Base-by-base conservation (phyloP, 2,797 vertebrate species). In the Sus cebifrons region DNA sequence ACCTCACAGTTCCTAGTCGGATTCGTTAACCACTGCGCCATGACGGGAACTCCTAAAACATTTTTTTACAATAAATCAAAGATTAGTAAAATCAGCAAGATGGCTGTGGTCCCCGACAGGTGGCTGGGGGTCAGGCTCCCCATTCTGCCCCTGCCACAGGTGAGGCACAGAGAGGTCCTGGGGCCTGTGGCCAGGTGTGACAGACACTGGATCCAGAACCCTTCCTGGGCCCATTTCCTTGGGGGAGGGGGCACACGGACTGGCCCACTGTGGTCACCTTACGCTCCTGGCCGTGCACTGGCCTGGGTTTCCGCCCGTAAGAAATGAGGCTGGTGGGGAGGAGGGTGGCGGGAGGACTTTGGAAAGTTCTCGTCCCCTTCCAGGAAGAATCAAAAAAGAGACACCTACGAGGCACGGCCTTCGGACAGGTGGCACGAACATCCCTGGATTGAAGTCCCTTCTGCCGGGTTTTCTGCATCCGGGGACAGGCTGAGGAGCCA, bases 81-180 rank as follows among this genome's bases (percentile, higher is more conserved):
- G 44, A 44, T 44, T 44, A 36, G 71, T 5, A 32, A 36, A 58
- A 10, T 5, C 27, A 79, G 49, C n/a, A 4, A 14, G 49, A 23
- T 0, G n/a, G 70, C 81, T 8, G 10, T 23, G 0, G 0, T 85
- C n/a, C 11, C 27, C 2, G 52, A 65, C 6, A 6, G 32, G 83
- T 65, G 8, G 32, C 68, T 0, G 15, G 0, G 71, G 58, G 68
- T 58, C 52, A 6, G 27, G 74, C n/a, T 83, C 58, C 0, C 1
- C 36, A 40, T 20, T 52, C 40, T 0, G 32, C n/a, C 73, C 44
- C 60, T 32, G 5, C 40, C 4, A 32, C 25, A 44, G 44, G 54
- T 11, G 64, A 68, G 64, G 23, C 65, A 25, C 82, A 4, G 77
- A 5, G 36, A 14, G 27, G 29, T 6, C 56, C 6, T 15, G 1